phyloP scores from a whole-genome alignment of 2,888 invertebrate species.

The Macaria notata region DNA sequence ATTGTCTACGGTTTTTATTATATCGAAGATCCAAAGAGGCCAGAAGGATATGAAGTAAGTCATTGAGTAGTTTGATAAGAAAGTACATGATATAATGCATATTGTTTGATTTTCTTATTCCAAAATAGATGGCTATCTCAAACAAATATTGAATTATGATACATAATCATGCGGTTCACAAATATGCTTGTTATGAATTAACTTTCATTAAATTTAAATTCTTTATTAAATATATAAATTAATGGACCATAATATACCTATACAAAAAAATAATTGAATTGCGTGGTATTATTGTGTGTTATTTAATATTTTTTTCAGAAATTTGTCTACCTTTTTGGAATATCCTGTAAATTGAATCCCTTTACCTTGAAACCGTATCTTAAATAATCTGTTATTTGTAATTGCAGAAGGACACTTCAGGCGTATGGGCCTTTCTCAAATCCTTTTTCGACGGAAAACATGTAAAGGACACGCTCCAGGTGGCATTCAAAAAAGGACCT shows the following conservation, averaged over 20 bases:
- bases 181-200: no score
- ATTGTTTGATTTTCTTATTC: no score
- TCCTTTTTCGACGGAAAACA: constrained; percentile 78
- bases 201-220: no score
- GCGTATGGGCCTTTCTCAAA: constrained; percentile 54
- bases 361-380: constrained; percentile 13
- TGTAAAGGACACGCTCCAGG: constrained; percentile 72
- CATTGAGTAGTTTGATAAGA: neutral
- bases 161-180: no score
- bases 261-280: no score
- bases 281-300: no score
- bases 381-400: constrained; percentile 41
- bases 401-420: constrained; percentile 52
- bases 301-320: no score
- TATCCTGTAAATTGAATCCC: neutral
- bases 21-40: constrained; percentile 62
- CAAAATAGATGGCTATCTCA: no score
- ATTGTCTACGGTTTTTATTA: constrained; percentile 67
- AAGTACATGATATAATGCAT: neutral
- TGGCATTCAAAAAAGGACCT: constrained; percentile 77
- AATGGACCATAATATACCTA: no score
- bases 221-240: no score
- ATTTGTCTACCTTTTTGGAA: no score
- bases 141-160: no score
- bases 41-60: constrained; percentile 49